These are phyloP conservation scores for Anarrhichthys ocellatus DNA, from an alignment of 2,113 vertebrate genomes.

Conservation along the genomic window DNA sequence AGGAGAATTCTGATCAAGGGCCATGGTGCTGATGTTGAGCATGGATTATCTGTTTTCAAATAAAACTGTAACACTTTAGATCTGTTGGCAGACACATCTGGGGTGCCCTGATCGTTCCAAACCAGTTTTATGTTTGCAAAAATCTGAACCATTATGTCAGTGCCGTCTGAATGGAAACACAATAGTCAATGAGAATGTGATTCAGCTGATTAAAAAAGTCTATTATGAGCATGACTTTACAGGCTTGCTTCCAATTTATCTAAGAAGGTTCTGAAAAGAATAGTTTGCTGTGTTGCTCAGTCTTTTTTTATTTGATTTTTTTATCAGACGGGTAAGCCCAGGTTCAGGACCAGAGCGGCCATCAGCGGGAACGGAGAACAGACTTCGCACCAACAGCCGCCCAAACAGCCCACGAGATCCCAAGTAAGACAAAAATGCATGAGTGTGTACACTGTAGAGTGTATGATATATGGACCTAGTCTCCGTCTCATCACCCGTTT, in stretches of 20 bases:
- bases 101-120: background rate
- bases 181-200: background rate
- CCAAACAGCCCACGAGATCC: constrained; percentile 83
- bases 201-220: background rate
- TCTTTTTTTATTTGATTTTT: background rate
- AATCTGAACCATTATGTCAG: background rate
- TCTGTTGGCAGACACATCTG: background rate
- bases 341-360: constrained; percentile 78
- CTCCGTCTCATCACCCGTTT: background rate
- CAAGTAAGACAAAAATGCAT: constrained; percentile 68
- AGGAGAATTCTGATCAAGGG: background rate
- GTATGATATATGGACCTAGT: background rate
- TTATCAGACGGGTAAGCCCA: constrained; percentile 77
- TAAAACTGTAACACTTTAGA: background rate
- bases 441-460: background rate
- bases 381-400: constrained; percentile 77
- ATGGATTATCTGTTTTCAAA: background rate
- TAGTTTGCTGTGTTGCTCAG: background rate
- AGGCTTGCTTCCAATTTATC: background rate
- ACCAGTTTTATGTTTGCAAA: background rate
- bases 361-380: constrained; percentile 72
- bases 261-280: background rate
- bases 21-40: background rate
- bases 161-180: background rate
- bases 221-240: background rate